Evolutionary conservation across 1,140 invertebrate genomes (phyloP).

Genomic region (Paraescarpia echinospica): DNA sequence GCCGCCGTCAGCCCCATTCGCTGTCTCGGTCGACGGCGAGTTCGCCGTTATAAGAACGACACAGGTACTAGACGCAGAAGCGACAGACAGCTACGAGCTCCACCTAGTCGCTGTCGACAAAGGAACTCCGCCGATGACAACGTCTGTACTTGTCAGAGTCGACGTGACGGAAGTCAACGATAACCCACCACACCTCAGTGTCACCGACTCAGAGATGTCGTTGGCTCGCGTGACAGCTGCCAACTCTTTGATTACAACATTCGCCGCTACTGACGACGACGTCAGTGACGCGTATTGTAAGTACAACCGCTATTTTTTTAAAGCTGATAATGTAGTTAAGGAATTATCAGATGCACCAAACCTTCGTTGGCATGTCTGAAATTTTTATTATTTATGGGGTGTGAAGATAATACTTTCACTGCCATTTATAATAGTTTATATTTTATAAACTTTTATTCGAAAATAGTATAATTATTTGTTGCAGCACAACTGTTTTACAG

Average conservation of each 20-base stretch:
- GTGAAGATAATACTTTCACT: not conserved
- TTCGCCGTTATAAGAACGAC: not conserved
- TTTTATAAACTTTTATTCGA: not conserved
- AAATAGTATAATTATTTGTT: not conserved
- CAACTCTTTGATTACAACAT: conserved; percentile 5
- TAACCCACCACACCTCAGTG: not conserved
- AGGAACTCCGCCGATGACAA: conserved; percentile 11
- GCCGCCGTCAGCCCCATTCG: not conserved
- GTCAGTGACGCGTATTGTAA: conserved; percentile 12
- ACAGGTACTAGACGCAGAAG: not conserved
- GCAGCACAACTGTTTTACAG: not conserved
- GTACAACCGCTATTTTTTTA: not conserved
- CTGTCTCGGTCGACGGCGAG: conserved; percentile 10
- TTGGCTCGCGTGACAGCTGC: not conserved
- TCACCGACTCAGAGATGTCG: not conserved
- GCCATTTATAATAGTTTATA: not conserved
- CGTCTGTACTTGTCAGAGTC: not conserved
- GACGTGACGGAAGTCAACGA: not conserved
- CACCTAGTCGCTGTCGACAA: conserved; percentile 8
- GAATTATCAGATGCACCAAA: not conserved
- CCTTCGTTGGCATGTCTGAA: not conserved
- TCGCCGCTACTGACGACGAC: conserved; percentile 13
- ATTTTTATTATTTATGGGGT: not conserved
- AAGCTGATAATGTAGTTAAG: not conserved
- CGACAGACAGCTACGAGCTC: conserved; percentile 7